phyloP scores from a whole-genome alignment of 1,140 invertebrate genomes.

The Zaprionus ornatus region DNA sequence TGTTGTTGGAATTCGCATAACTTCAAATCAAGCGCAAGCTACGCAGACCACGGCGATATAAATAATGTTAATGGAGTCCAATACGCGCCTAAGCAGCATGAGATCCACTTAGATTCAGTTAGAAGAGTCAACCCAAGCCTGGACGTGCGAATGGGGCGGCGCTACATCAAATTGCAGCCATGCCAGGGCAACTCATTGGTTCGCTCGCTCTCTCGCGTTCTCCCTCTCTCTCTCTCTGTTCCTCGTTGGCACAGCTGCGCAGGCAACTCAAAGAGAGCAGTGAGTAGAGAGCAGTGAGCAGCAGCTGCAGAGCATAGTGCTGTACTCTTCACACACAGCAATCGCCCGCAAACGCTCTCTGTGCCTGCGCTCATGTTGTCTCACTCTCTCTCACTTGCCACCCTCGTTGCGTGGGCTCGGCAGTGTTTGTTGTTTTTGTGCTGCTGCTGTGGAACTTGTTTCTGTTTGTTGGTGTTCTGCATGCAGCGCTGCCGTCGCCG shows the following conservation, averaged over 20 bases:
- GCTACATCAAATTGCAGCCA: conserved; percentile 69
- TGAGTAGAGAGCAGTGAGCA: conserved; percentile 9
- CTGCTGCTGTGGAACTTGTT: conserved; percentile 62
- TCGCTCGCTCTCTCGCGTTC: not conserved
- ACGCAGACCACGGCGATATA: conserved; percentile 36
- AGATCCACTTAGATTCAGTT: conserved; percentile 39
- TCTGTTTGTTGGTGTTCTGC: conserved; percentile 53
- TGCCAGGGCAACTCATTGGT: conserved; percentile 58
- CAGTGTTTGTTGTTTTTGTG: conserved; percentile 42
- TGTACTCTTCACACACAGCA: conserved; percentile 15
- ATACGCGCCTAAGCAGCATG: conserved; percentile 5
- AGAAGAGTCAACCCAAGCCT: conserved; percentile 14
- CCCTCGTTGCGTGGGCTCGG: conserved; percentile 43
- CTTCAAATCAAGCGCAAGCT: conserved; percentile 64
- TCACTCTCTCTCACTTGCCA: conserved; percentile 37
- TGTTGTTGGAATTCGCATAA: conserved; percentile 53
- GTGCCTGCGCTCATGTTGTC: conserved; percentile 18
- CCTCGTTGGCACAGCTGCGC: conserved; percentile 39
- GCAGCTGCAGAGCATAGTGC: not conserved
- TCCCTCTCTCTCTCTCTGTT: not conserved
- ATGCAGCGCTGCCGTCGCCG: conserved; percentile 24
- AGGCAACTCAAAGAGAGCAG: conserved; percentile 44
- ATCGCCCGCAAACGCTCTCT: conserved; percentile 10
- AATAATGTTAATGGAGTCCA: conserved; percentile 37
- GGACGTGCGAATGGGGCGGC: conserved; percentile 47